Conservation (phyloP, 2,888 invertebrate genomes). For the Steinernema carpocapsae region DNA sequence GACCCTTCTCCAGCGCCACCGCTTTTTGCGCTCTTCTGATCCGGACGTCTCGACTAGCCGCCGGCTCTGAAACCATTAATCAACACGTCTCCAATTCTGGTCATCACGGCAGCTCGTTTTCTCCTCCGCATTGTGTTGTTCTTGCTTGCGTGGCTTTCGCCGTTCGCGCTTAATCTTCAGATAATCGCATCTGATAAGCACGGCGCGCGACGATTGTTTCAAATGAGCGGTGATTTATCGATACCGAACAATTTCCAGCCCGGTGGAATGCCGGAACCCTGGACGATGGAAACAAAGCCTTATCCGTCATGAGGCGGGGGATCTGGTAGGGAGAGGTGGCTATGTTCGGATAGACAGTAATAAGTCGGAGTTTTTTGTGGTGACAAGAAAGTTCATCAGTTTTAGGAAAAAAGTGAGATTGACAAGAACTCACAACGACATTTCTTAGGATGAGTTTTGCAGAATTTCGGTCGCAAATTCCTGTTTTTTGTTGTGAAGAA, state of each 20-base stretch:
- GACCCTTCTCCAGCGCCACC: background rate
- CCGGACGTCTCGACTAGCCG: background rate
- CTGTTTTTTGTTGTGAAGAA: no score
- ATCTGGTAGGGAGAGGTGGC: no score
- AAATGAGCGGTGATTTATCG: constrained; percentile 34
- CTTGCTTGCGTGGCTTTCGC: constrained; percentile 7
- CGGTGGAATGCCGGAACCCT: constrained; percentile 33
- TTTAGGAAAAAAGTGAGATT: no score
- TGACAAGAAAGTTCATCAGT: no score
- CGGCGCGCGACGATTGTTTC: constrained; percentile 25
- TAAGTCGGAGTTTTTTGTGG: no score
- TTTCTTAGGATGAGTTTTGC: no score
- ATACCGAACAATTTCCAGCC: constrained; percentile 8
- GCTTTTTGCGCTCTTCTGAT: background rate
- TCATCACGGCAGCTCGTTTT: constrained; percentile 16
- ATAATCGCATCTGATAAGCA: constrained; percentile 33
- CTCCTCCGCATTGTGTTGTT: constrained; percentile 19
- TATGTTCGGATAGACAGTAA: no score
- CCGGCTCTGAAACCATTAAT: constrained; percentile 2
- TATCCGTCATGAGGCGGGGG: no score
- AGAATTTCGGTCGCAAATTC: no score
- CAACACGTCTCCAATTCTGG: background rate
- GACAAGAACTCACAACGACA: no score
- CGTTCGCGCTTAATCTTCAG: constrained; percentile 16
- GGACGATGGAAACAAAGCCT: background rate